Conservation (phyloP, 2,797 vertebrate species). For the Pseudomugil gertrudae region DNA sequence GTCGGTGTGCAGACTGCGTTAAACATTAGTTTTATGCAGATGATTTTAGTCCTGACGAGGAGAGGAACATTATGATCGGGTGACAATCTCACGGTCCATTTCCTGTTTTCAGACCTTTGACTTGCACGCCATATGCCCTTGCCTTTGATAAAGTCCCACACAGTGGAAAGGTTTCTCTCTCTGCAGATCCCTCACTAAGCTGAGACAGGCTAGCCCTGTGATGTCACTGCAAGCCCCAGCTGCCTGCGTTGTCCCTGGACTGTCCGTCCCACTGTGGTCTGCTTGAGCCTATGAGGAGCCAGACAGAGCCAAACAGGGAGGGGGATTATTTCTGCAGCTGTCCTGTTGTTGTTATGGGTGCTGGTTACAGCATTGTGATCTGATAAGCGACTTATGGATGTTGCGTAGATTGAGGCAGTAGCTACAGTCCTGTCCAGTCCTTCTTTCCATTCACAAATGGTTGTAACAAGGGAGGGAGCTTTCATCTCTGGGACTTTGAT, state of each 20-base stretch:
- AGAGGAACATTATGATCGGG: not conserved
- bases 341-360: slow-evolving; percentile 65
- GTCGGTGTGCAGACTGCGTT: not conserved
- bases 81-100: slow-evolving; percentile 21
- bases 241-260: slow-evolving; percentile 58
- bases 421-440: slow-evolving; percentile 42
- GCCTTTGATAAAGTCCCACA: slow-evolving; percentile 37
- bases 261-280: slow-evolving; percentile 48
- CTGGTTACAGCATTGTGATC: slow-evolving; percentile 69
- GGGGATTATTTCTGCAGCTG: slow-evolving; percentile 72
- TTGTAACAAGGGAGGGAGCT: slow-evolving; percentile 17
- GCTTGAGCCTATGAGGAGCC: slow-evolving; percentile 64
- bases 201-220: slow-evolving; percentile 56
- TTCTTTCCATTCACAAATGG: slow-evolving; percentile 54
- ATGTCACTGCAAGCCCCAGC: slow-evolving; percentile 70
- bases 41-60: slow-evolving; percentile 2
- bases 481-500: slow-evolving; percentile 44
- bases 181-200: slow-evolving; percentile 59
- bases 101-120: slow-evolving; percentile 36
- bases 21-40: not conserved
- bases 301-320: slow-evolving; percentile 50
- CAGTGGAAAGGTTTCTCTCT: slow-evolving; percentile 52
- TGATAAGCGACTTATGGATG: slow-evolving; percentile 74
- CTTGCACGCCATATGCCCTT: slow-evolving; percentile 22
- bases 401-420: slow-evolving; percentile 59